A percentile compares a stretch with the other conserved stretches of the same genome.
Evolutionary conservation across 2,797 vertebrate genomes (phyloP).

Genomic region (Myotis planiceps): DNA sequence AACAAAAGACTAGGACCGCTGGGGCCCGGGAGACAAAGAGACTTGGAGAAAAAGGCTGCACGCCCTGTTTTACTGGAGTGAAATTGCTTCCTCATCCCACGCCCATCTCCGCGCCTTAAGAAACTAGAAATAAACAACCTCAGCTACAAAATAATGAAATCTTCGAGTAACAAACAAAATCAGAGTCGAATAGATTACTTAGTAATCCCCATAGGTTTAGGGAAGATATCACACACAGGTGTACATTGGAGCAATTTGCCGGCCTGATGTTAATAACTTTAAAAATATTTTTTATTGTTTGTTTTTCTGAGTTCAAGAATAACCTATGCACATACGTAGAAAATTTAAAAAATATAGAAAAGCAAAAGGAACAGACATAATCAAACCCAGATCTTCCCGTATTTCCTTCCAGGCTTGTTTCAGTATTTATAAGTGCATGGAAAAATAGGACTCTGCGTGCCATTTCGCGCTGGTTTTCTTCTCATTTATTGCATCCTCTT

Average conservation of each 20-base stretch:
- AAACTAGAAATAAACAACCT: background rate
- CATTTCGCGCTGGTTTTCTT: background rate
- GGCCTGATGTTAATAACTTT: background rate
- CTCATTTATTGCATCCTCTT: background rate
- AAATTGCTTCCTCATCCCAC: background rate
- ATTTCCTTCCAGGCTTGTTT: background rate
- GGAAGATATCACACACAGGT: background rate
- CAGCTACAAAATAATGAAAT: background rate
- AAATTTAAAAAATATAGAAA: constrained; percentile 14
- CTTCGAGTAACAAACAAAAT: constrained; percentile 7
- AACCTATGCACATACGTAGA: background rate
- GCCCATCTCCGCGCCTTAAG: background rate
- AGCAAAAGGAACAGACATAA: background rate
- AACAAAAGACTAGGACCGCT: constrained; percentile 57
- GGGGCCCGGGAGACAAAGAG: constrained; percentile 61
- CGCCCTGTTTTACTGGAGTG: background rate
- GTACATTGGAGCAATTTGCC: background rate
- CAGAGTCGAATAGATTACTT: background rate
- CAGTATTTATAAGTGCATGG: background rate
- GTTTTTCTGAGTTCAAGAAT: constrained; percentile 10
- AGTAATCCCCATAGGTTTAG: background rate
- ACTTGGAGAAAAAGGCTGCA: background rate
- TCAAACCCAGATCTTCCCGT: background rate
- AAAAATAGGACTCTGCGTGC: background rate
- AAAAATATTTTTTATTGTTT: background rate